phyloP scores from a whole-genome alignment of 2,888 invertebrate species.

The Heteromurus nitidus region DNA sequence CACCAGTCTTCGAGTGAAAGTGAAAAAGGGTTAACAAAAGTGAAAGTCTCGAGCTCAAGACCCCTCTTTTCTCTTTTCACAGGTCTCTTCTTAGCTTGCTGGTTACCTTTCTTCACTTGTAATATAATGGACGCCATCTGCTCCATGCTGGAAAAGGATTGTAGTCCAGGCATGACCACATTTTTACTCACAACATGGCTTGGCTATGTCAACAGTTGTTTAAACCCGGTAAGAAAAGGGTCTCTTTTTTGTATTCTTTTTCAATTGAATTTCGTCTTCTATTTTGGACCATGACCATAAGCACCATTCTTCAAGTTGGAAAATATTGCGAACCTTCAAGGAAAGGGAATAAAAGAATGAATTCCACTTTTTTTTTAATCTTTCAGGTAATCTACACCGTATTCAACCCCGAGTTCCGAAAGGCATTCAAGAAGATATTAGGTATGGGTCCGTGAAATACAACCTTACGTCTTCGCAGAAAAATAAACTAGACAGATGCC shows the following conservation, averaged over 20 bases:
- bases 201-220: slow-evolving; percentile 92
- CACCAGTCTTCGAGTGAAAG: not conserved
- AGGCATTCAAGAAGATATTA: slow-evolving; percentile 97
- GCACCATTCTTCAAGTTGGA: not conserved
- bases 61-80: slow-evolving; percentile 74
- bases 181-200: slow-evolving; percentile 98
- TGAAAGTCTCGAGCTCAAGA: not conserved
- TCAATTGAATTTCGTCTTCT: not conserved
- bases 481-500: slow-evolving; percentile 8
- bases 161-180: slow-evolving; percentile 87
- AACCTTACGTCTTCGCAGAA: slow-evolving; percentile 55
- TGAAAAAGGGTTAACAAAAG: not conserved
- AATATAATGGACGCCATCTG: slow-evolving; percentile 98
- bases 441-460: slow-evolving; percentile 78
- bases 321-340: not conserved
- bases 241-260: not conserved
- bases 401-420: slow-evolving; percentile 95
- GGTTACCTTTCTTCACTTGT: slow-evolving; percentile 99
- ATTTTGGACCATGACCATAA: too few relatives aligned
- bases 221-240: slow-evolving; percentile 85
- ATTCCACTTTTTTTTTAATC: slow-evolving; percentile 18
- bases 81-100: slow-evolving; percentile 98
- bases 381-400: slow-evolving; percentile 78
- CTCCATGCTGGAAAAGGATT: slow-evolving; percentile 86
- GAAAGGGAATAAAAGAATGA: not conserved